phyloP scores from a whole-genome alignment of 64 coral and sea anemone genomes.

The Montipora capricornis region DNA sequence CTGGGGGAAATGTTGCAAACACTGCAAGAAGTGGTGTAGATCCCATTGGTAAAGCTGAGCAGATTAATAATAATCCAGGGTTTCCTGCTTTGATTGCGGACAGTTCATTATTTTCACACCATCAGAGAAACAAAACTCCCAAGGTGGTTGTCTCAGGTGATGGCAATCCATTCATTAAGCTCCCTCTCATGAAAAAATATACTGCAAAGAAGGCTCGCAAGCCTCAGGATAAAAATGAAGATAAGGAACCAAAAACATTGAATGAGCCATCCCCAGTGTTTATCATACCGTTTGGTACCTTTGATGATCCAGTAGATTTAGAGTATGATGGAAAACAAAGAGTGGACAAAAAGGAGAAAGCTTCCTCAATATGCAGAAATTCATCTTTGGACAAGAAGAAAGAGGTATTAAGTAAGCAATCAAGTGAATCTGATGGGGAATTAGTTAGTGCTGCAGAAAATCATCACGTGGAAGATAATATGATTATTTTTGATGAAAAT shows the following conservation, averaged over 20 bases:
- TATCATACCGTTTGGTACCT: slow-evolving; percentile 90
- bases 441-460: background rate
- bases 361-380: background rate
- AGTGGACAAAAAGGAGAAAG: slow-evolving; percentile 13
- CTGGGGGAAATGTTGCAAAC: slow-evolving; percentile 25
- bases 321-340: slow-evolving; percentile 20
- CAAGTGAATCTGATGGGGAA: background rate
- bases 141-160: background rate
- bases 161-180: slow-evolving; percentile 12
- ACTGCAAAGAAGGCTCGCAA: background rate
- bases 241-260: background rate
- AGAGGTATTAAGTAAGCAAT: background rate
- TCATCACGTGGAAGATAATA: background rate
- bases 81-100: slow-evolving; percentile 34
- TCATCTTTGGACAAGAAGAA: background rate
- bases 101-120: slow-evolving; percentile 37
- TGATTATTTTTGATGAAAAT: background rate
- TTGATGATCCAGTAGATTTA: slow-evolving; percentile 84
- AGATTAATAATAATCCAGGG: slow-evolving; percentile 48
- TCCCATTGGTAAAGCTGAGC: slow-evolving; percentile 43
- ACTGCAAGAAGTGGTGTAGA: background rate
- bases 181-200: background rate
- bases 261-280: slow-evolving; percentile 70
- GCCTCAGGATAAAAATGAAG: background rate
- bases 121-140: background rate